Evolutionary conservation across 1,140 invertebrate species (phyloP), one percentile per base, ranked within the genome.

Genomic region (Psilanteris sp.): DNA sequence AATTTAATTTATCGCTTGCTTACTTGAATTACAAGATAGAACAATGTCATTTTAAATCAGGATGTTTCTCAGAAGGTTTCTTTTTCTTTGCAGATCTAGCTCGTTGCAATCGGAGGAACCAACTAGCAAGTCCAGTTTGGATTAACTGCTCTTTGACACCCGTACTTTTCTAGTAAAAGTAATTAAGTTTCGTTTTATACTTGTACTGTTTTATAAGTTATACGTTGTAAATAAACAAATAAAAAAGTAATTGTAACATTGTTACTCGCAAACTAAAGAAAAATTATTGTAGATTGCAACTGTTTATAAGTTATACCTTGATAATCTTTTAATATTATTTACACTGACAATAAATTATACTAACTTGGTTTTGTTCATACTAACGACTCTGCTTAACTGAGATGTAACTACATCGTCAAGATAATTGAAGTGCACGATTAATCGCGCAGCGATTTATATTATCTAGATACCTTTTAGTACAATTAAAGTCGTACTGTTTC

Each of bases 1-100:
- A 46, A 34, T 31, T 31, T 71, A 11, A 37, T 37, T 18, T 44
- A 41, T 46, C 37, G 39, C 39, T 41, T 34, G 66, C 66, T 70
- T 70, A 70, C 66, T 70, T 70, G 66, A 57, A 64, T 64, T 73
- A 64, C 59, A 62, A 62, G 50, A 64, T 50, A 11, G 52, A 59
- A 70, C 66, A 70, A 70, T 44, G 36, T 70, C 66, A 70, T 61
- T 61, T 61, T 61, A 59, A 59, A 59, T 22, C 8, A 26, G 26
- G 27, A 44, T 27, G 52, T 29, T 13, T 34, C 37, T 13, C 13
- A 6, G 26, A 34, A 43, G 2, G 36, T 34, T 70, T 59, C 34
- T 43, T 32, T 70, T 70, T 70, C 52, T 70, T 61, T 44, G 54
- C 46, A 70, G 54, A 44, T 24, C 31, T 18, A 55, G 11, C 27